phyloP scores from a whole-genome alignment of 2,888 invertebrate genomes.

The Campoplex capitator region DNA sequence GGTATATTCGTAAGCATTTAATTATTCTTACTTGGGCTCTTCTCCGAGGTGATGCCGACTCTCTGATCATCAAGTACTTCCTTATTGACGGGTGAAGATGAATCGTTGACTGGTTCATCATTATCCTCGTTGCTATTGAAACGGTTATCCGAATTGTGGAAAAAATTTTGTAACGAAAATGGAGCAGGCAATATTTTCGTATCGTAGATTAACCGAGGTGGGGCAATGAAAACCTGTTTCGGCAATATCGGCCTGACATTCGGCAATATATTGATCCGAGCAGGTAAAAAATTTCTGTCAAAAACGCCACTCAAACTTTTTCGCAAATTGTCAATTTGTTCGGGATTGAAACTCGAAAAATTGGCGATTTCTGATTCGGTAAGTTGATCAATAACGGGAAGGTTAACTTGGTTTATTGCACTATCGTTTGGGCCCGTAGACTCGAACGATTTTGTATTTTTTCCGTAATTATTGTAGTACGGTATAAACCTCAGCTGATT shows the following conservation, averaged over 20 bases:
- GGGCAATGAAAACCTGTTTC: constrained; percentile 69
- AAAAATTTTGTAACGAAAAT: constrained; percentile 52
- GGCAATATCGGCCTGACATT: constrained; percentile 70
- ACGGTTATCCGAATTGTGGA: background rate
- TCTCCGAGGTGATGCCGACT: background rate
- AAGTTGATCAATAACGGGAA: constrained; percentile 8
- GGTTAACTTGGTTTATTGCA: constrained; percentile 1
- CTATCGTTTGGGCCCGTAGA: background rate
- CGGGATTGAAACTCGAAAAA: constrained; percentile 50
- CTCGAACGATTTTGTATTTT: constrained; percentile 4
- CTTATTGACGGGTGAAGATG: background rate
- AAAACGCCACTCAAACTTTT: constrained; percentile 66
- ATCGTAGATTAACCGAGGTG: constrained; percentile 74
- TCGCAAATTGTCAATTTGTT: constrained; percentile 59
- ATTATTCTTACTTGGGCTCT: constrained; percentile 43
- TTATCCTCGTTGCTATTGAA: background rate
- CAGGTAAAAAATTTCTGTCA: constrained; percentile 38
- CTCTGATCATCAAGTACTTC: constrained; percentile 35
- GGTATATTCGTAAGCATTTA: background rate
- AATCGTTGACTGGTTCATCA: background rate
- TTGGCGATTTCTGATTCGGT: constrained; percentile 25
- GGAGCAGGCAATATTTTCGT: constrained; percentile 71
- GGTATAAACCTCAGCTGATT: constrained; percentile 64
- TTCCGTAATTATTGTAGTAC: constrained; percentile 14
- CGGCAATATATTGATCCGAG: constrained; percentile 47